Evolutionary conservation across 2,888 invertebrate species (phyloP).

Genomic region (Sipha maydis): DNA sequence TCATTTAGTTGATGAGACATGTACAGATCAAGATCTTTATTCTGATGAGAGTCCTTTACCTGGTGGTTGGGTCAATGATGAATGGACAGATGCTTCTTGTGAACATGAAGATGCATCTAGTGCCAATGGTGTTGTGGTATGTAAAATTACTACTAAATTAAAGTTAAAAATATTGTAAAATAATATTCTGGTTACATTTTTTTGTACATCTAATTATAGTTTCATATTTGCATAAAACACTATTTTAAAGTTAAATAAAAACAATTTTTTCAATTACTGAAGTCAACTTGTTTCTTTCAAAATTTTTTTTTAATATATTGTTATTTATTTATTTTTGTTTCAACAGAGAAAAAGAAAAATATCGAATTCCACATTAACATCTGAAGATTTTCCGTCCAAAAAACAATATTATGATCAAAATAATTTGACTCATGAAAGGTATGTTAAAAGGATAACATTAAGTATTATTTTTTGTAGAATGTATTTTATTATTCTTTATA

Average conservation of each 20-base stretch:
- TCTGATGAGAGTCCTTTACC: slow-evolving; percentile 57
- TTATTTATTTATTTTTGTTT: background rate
- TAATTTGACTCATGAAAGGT: slow-evolving; percentile 58
- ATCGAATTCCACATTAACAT: slow-evolving; percentile 53
- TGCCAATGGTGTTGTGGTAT: slow-evolving; percentile 44
- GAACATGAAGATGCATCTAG: slow-evolving; percentile 50
- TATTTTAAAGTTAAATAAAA: background rate
- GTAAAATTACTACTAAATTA: background rate
- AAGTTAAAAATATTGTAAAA: too few species aligned
- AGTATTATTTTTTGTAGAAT: background rate
- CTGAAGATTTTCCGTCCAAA: slow-evolving; percentile 62
- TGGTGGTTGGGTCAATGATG: slow-evolving; percentile 49
- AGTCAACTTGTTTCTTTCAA: background rate
- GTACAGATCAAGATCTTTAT: slow-evolving; percentile 57
- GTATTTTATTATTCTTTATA: too few species aligned
- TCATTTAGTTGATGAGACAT: slow-evolving; percentile 49
- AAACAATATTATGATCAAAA: slow-evolving; percentile 62
- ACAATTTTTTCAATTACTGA: background rate
- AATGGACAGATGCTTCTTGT: slow-evolving; percentile 54
- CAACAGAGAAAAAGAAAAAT: slow-evolving; percentile 57
- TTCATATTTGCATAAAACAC: too few species aligned
- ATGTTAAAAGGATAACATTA: background rate
- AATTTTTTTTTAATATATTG: background rate
- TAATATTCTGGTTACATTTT: too few species aligned
- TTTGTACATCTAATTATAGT: too few species aligned